Percentiles rank a stretch among this genome's conserved stretches.
Evolutionary conservation across 2,888 invertebrate genomes (phyloP).

Genomic region (Sphaerophoria rueppellii): DNA sequence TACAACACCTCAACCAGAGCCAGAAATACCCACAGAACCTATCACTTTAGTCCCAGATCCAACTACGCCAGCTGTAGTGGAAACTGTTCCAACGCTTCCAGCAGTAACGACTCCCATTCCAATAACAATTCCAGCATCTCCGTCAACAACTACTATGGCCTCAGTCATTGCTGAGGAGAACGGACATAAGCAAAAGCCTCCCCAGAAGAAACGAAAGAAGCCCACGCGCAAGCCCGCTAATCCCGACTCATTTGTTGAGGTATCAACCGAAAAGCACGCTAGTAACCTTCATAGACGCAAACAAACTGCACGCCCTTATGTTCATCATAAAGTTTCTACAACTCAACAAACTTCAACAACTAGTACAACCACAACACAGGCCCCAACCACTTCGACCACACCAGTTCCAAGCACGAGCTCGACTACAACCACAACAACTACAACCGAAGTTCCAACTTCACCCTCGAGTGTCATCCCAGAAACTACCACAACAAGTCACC

Average conservation of each 20-base stretch:
- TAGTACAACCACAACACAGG: neutral
- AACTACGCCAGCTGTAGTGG: slow-evolving; percentile 13
- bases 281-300: slow-evolving; percentile 47
- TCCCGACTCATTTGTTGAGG: slow-evolving; percentile 29
- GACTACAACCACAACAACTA: slow-evolving; percentile 26
- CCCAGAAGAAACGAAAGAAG: slow-evolving; percentile 65
- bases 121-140: slow-evolving; percentile 38
- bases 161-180: neutral
- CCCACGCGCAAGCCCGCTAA: slow-evolving; percentile 55
- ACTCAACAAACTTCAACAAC: slow-evolving; percentile 7
- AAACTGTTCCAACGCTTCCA: slow-evolving; percentile 32
- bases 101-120: slow-evolving; percentile 54
- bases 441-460: slow-evolving; percentile 35
- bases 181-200: slow-evolving; percentile 43
- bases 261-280: slow-evolving; percentile 51
- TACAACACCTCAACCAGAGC: neutral
- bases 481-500: slow-evolving; percentile 47
- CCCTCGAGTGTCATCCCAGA: slow-evolving; percentile 56
- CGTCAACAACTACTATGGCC: neutral
- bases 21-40: neutral
- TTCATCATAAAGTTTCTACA: slow-evolving; percentile 13
- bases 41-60: slow-evolving; percentile 12
- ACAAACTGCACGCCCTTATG: slow-evolving; percentile 39
- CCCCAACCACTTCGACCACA: slow-evolving; percentile 58
- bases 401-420: slow-evolving; percentile 21